A percentile compares a stretch with the other conserved stretches of the same genome.
Evolutionary conservation across 2,113 vertebrate genomes (phyloP).

Genomic region (Saiga tatarica): DNA sequence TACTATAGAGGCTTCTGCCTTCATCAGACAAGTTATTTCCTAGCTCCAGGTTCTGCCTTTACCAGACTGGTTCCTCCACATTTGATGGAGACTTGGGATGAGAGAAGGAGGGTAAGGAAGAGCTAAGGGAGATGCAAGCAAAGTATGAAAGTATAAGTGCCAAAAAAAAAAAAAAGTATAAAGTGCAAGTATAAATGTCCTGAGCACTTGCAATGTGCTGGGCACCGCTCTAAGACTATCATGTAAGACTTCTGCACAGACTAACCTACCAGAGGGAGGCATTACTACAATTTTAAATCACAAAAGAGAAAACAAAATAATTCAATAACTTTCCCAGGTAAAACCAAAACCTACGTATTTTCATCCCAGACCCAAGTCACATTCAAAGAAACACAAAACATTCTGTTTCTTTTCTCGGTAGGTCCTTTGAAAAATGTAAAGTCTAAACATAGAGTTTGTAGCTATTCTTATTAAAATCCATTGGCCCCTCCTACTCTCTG

Average conservation of each 20-base stretch:
- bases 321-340: not conserved
- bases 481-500: not conserved
- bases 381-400: not conserved
- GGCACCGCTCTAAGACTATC: not conserved
- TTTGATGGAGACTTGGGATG: not conserved
- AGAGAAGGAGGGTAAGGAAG: not conserved
- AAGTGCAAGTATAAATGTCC: not conserved
- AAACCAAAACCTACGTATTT: not conserved
- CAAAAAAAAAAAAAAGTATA: too few relatives aligned
- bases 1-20: not conserved
- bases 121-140: not conserved
- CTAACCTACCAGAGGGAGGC: not conserved
- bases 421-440: not conserved
- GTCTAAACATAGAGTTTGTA: not conserved
- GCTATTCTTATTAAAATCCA: not conserved
- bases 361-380: not conserved
- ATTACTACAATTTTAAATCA: not conserved
- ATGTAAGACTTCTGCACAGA: not conserved
- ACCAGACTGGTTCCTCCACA: not conserved
- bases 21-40: not conserved
- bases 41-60: not conserved
- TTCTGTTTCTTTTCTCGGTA: not conserved
- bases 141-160: not conserved
- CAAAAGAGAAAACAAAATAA: not conserved
- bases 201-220: not conserved